Evolutionary conservation across 2,797 vertebrate genomes (phyloP), one percentile per base, ranked within the genome.

Genomic region (Aphelocoma californica): DNA sequence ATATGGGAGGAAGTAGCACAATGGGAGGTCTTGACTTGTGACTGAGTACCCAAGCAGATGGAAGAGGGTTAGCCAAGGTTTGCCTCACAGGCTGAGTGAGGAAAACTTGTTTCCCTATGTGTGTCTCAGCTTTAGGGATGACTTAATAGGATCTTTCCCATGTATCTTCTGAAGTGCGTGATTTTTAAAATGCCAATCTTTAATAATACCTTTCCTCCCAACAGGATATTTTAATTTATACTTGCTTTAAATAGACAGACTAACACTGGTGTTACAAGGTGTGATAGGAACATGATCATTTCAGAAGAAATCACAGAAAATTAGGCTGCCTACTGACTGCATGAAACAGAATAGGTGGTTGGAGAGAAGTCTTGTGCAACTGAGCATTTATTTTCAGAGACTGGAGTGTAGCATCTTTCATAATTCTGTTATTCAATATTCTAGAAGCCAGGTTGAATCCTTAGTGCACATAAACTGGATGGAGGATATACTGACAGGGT

Each of bases 341-440:
- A 79, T 90, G 87, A 85, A 96, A 87, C 65, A 77, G 88, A 95
- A 86, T 93, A 87, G 61, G 61, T 92, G 14, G 4, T 32, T 91
- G 77, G 44, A 67, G 48, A 69, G 56, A 74, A 95, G 66, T 67
- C 74, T 95, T 64, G 81, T 81, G 71, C 79, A 75, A 36, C 32
- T 26, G 79, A 92, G 88, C 77, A 81, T 95, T 97, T 97, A 72
- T 95, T 97, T 97, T 96, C 90, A 74, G 83, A 94, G 79, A 74
- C n/a, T 50, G 53, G 44, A 74, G 29, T 81, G 74, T 85, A 97
- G 69, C 91, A 92, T 84, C 87, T 97, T 97, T 96, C 95, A 90
- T 95, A 96, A 92, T 95, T 95, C 88, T 83, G 3, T 85, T 91
- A 78, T 62, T 97, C 67, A 83, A 9, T 94, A 93, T 96, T 94